Conservation (phyloP, 2,113 vertebrate genomes). For the Felis chaus region DNA sequence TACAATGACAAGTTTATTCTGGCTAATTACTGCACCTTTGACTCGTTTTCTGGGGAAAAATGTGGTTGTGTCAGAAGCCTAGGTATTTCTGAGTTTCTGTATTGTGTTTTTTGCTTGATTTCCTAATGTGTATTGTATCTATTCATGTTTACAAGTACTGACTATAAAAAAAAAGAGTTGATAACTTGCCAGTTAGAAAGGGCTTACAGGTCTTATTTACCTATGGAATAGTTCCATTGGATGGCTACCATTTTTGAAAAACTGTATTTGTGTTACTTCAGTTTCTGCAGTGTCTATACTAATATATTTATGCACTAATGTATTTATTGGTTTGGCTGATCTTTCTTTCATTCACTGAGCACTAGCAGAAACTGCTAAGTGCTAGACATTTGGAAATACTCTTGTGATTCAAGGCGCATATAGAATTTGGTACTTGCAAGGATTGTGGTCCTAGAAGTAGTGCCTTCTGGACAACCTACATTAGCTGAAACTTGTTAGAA, state of each 20-base stretch:
- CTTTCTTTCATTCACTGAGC: background rate
- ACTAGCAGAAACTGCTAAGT: background rate
- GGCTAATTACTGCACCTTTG: background rate
- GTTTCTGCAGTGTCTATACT: background rate
- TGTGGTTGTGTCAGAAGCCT: background rate
- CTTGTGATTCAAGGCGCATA: background rate
- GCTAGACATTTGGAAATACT: background rate
- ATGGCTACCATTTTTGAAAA: background rate
- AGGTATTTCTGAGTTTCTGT: background rate
- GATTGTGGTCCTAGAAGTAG: background rate
- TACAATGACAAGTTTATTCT: background rate
- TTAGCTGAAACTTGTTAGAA: background rate
- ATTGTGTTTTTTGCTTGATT: background rate
- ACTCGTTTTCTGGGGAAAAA: background rate
- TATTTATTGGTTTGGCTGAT: background rate
- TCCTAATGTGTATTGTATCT: background rate
- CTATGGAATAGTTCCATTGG: background rate
- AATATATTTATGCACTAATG: background rate
- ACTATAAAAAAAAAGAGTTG: background rate
- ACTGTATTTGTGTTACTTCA: background rate
- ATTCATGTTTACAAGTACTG: background rate
- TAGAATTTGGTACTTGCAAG: background rate
- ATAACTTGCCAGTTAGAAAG: background rate
- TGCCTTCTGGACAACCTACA: background rate
- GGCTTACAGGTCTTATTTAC: background rate